Percentiles rank a stretch among this genome's conserved stretches.
phyloP scores from a whole-genome alignment of 1,140 invertebrate species.

The Drosophila tani region DNA sequence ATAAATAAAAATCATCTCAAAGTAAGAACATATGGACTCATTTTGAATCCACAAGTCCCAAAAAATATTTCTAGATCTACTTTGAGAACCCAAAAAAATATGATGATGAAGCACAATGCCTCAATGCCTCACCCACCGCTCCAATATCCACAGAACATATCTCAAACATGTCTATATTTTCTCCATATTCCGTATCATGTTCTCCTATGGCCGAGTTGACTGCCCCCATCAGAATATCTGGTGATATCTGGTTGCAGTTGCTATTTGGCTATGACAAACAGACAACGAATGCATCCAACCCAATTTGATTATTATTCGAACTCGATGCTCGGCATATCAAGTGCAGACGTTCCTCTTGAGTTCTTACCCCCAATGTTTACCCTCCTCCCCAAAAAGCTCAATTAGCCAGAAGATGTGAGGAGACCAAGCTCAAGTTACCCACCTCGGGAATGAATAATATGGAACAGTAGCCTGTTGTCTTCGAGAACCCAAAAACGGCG shows the following conservation, averaged over 20 bases:
- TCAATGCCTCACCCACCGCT: constrained; percentile 1
- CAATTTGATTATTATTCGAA: constrained; percentile 43
- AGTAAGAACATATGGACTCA: too few relatives aligned
- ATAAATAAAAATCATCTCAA: too few relatives aligned
- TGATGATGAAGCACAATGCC: neutral
- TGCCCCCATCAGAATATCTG: constrained; percentile 9
- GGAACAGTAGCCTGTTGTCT: constrained; percentile 42
- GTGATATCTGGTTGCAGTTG: constrained; percentile 13
- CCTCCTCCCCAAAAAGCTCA: constrained; percentile 44
- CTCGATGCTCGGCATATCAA: constrained; percentile 47
- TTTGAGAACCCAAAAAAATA: neutral
- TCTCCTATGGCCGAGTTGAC: constrained; percentile 1
- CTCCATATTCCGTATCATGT: constrained; percentile 1
- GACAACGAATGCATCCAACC: constrained; percentile 45
- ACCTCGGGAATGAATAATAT: constrained; percentile 6
- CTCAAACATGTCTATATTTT: constrained; percentile 9
- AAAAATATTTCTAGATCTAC: neutral
- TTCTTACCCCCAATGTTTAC: too few relatives aligned
- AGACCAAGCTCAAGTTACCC: constrained; percentile 56
- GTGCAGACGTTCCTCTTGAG: constrained; percentile 51
- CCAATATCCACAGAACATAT: constrained; percentile 18
- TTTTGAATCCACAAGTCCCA: too few relatives aligned
- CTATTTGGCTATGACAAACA: constrained; percentile 58
- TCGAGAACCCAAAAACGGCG: constrained; percentile 7
- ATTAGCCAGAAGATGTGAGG: constrained; percentile 50